Conservation (phyloP, 2,888 invertebrate species). For the Trissolcus japonicus region DNA sequence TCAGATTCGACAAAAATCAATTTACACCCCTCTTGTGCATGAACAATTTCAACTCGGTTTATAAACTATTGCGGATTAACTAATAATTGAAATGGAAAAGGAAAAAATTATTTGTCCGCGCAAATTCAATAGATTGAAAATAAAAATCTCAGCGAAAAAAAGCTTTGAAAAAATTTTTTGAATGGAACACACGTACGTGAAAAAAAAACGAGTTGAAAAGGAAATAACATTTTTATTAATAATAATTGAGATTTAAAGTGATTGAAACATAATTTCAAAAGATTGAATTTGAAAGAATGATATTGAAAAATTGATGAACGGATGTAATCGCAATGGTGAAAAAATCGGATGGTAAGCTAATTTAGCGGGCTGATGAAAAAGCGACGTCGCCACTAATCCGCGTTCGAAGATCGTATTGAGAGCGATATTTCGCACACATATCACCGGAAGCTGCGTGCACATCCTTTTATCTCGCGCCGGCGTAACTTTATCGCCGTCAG, state of each 20-base stretch:
- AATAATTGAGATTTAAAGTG: no score
- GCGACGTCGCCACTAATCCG: constrained; percentile 28
- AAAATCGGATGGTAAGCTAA: constrained; percentile 8
- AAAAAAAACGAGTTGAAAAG: no score
- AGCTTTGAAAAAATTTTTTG: no score
- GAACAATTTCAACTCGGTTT: constrained; percentile 8
- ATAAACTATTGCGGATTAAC: no score
- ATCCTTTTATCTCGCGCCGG: constrained; percentile 49
- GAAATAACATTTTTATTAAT: no score
- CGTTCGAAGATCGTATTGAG: constrained; percentile 34
- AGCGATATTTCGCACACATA: constrained; percentile 41
- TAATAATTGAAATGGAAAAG: constrained; percentile 24
- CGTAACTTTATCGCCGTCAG: constrained; percentile 45
- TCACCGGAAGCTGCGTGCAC: constrained; percentile 41
- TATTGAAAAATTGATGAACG: no score
- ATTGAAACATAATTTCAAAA: no score
- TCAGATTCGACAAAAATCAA: constrained; percentile 28
- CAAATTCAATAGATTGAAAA: no score
- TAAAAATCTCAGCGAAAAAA: no score
- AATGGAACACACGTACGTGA: no score
- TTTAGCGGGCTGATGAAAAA: constrained; percentile 22
- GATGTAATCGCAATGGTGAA: background rate
- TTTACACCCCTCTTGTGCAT: constrained; percentile 20
- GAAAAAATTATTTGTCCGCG: no score
- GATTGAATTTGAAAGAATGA: no score